These are phyloP conservation scores for Pygocentrus nattereri DNA, from an alignment of 2,797 vertebrate genomes.

Conservation along the genomic window DNA sequence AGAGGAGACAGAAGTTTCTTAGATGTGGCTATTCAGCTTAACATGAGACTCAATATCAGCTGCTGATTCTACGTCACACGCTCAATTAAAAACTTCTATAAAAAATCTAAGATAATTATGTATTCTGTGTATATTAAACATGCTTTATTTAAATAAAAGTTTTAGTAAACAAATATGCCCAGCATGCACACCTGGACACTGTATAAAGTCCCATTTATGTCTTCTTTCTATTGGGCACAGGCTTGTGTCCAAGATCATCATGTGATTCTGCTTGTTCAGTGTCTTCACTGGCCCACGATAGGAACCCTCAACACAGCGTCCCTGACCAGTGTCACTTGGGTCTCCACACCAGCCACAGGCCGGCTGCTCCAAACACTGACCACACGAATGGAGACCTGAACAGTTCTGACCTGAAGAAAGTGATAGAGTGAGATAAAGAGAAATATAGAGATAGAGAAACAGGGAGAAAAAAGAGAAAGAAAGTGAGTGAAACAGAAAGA, in stretches of 20 bases:
- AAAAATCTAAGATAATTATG: too few relatives aligned
- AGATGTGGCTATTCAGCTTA: neutral
- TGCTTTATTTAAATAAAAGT: too few relatives aligned
- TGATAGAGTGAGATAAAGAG: neutral
- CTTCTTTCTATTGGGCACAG: constrained; percentile 86
- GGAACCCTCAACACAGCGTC: neutral
- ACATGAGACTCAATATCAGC: too few relatives aligned
- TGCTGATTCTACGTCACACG: too few relatives aligned
- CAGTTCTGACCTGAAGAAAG: neutral
- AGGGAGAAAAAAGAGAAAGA: neutral
- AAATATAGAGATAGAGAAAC: neutral
- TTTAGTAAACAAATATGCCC: too few relatives aligned
- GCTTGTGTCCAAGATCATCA: constrained; percentile 47
- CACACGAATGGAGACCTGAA: neutral
- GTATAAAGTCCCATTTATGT: constrained; percentile 84
- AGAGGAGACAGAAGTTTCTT: neutral
- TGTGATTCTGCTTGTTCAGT: neutral
- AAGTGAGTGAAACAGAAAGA: too few relatives aligned
- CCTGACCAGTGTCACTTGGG: neutral
- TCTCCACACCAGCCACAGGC: neutral
- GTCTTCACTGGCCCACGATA: neutral
- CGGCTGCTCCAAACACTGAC: neutral
- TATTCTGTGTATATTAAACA: too few relatives aligned
- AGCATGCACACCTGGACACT: constrained; percentile 88
- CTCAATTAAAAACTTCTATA: too few relatives aligned